Base-by-base conservation (phyloP, 2,888 invertebrate species). In the Mimas tiliae region DNA sequence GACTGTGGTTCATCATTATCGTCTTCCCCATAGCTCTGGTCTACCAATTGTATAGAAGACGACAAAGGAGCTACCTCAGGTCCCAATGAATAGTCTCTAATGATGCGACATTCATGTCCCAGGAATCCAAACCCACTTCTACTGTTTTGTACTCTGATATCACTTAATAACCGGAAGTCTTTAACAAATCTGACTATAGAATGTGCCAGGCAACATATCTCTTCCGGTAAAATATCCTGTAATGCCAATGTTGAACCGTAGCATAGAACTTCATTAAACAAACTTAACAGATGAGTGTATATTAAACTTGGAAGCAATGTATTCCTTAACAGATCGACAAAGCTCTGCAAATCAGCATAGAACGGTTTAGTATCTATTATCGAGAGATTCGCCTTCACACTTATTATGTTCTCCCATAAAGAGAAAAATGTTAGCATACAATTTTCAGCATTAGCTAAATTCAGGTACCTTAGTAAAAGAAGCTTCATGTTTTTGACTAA, bases 221-320 rank as follows among this genome's bases (percentile, higher is more conserved):
- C 98, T 85, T 98, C 97, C 4, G 97, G 97, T 73, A 98, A 88
- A 79, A 97, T 95, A 85, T 98, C 98, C 88, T 98, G 98, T 72
- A 98, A 90, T 0, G 98, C 98, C 75, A 98, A 90, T 45, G 98
- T 98, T 72, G 97, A 98, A 2, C 98, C 98, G 85, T 98, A 98
- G 87, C 98, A 98, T 64, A 98, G 88, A 9, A 98, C 97, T 89
- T 98, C 98, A 86, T 98, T 98, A 76, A 98, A 97, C 45, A 98
- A 92, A 75, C 97, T 97, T 69, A 98, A 87, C 79, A 98, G 94
- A 88, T 97, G 97, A 77, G 97, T 96, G 95, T 98, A 98, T 74
- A 98, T 95, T 62, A 97, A 95, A 70, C 97, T 95, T 0, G 97
- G 96, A n/a, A 98, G 90, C 73, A 95, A 94, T 67, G 95, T 95